Conservation (phyloP, 2,888 invertebrate species). For the Dichetophora obliterata region DNA sequence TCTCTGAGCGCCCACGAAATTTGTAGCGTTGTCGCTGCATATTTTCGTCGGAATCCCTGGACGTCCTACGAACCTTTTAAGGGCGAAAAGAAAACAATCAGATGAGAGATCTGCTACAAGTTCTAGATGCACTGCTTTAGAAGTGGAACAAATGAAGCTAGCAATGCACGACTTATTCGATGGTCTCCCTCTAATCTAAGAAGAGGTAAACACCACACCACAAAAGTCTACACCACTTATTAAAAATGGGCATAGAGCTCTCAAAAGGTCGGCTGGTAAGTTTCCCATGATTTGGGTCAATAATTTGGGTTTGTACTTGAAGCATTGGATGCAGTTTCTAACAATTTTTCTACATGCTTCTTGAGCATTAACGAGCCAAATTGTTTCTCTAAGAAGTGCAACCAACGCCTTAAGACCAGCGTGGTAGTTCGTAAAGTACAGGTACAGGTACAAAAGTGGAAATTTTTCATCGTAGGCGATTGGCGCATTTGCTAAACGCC, state of each 20-base stretch:
- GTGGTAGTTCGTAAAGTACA: constrained; percentile 18
- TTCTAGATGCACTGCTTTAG: too few relatives aligned
- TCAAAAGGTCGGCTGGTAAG: constrained; percentile 27
- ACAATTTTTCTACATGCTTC: constrained; percentile 32
- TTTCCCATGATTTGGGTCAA: constrained; percentile 31
- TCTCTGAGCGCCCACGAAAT: too few relatives aligned
- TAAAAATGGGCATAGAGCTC: neutral
- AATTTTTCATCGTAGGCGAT: neutral
- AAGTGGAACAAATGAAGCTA: too few relatives aligned
- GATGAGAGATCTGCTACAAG: too few relatives aligned
- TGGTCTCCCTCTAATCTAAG: too few relatives aligned
- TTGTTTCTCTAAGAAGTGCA: constrained; percentile 9
- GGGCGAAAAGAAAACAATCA: too few relatives aligned
- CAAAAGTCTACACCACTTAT: constrained; percentile 27
- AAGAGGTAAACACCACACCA: too few relatives aligned
- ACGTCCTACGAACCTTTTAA: too few relatives aligned
- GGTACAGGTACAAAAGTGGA: neutral
- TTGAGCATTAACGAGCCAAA: constrained; percentile 26
- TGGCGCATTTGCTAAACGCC: too few relatives aligned
- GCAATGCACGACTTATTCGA: too few relatives aligned
- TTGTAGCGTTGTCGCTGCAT: too few relatives aligned
- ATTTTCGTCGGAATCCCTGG: too few relatives aligned
- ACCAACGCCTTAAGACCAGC: constrained; percentile 29
- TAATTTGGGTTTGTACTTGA: constrained; percentile 36
- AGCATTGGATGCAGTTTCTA: constrained; percentile 31